Conservation (phyloP, 2,888 invertebrate species). For the Caenorhabditis sp. region DNA sequence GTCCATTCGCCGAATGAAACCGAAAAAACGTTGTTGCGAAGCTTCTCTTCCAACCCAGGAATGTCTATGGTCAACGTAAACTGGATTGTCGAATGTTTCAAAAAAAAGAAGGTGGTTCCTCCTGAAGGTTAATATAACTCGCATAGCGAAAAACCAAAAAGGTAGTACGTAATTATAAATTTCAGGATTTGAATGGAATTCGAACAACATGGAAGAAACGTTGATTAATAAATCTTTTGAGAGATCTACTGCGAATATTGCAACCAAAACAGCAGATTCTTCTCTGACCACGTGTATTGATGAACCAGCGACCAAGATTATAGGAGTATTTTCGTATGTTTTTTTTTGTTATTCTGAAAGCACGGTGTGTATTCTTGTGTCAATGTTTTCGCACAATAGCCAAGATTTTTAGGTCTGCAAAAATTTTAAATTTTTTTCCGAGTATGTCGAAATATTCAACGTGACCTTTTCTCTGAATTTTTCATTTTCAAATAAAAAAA, state of each 20-base stretch:
- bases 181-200: slow-evolving; percentile 2
- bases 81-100: slow-evolving; percentile 47
- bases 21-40: slow-evolving; percentile 18
- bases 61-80: slow-evolving; percentile 35
- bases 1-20: slow-evolving; percentile 21
- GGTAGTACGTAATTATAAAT: background rate
- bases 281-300: slow-evolving; percentile 4
- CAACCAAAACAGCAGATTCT: no score
- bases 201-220: background rate
- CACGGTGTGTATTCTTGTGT: no score
- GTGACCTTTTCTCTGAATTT: no score
- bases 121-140: slow-evolving; percentile 21
- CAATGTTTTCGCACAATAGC: no score
- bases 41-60: slow-evolving; percentile 11
- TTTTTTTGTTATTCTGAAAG: no score
- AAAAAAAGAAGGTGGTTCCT: slow-evolving; percentile 17
- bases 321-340: slow-evolving; percentile 7
- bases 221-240: background rate
- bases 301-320: background rate
- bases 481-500: no score
- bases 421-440: no score
- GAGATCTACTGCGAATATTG: background rate
- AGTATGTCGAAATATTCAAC: no score
- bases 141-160: background rate
- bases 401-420: no score